These are phyloP conservation scores for Rhagoletis zephyria DNA, from an alignment of 1,140 invertebrate species.

Conservation along the genomic window DNA sequence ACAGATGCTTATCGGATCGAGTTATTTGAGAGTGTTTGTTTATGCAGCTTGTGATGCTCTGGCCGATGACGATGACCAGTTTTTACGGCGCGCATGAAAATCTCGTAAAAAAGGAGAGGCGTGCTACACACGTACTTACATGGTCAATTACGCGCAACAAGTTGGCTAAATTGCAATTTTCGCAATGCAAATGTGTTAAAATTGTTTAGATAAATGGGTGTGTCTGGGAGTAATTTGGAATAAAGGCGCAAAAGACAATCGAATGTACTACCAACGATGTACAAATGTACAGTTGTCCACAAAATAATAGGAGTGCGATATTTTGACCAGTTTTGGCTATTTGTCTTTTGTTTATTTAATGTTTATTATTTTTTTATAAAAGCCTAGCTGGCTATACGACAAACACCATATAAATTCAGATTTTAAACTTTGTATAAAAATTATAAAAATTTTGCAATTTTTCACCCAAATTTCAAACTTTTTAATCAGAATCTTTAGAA, in stretches of 20 bases:
- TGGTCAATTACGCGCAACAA: slow-evolving; percentile 36
- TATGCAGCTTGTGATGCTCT: background rate
- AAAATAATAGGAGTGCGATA: too few relatives aligned
- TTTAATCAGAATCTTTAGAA: too few relatives aligned
- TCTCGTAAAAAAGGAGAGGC: background rate
- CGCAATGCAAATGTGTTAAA: slow-evolving; percentile 32
- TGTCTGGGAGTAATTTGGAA: background rate
- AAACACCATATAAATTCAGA: too few relatives aligned
- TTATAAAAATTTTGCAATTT: too few relatives aligned
- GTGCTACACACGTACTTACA: slow-evolving; percentile 33
- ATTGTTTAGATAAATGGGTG: slow-evolving; percentile 42
- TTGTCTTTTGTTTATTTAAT: too few relatives aligned
- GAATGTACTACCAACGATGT: background rate
- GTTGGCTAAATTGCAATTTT: slow-evolving; percentile 26
- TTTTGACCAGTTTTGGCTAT: too few relatives aligned
- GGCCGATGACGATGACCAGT: background rate
- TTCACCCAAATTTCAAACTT: too few relatives aligned
- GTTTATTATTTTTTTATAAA: too few relatives aligned
- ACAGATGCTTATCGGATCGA: background rate
- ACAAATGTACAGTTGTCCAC: too few relatives aligned
- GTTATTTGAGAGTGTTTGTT: background rate
- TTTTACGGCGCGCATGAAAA: background rate
- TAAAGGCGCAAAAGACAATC: background rate
- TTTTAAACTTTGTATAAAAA: too few relatives aligned
- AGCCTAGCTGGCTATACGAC: too few relatives aligned